A percentile compares a stretch with the other conserved stretches of the same genome.
These are phyloP conservation scores for Ploceus nigricollis DNA, from an alignment of 2,113 vertebrate genomes.

Conservation along the genomic window DNA sequence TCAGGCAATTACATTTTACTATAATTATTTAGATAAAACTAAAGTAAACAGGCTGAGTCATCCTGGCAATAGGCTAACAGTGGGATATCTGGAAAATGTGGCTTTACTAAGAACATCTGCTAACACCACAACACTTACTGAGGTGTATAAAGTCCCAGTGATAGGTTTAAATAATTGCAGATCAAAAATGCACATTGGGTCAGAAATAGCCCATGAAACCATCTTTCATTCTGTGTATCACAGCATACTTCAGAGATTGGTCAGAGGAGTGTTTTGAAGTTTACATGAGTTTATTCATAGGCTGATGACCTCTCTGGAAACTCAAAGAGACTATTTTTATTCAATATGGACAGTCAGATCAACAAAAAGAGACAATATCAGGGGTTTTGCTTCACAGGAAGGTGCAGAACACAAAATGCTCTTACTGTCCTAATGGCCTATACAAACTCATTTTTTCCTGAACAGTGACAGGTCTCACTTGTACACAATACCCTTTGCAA, in stretches of 20 bases:
- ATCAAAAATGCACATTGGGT: not conserved
- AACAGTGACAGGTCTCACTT: not conserved
- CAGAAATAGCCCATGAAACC: slow-evolving; percentile 8
- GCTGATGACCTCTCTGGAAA: not conserved
- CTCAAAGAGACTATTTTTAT: not conserved
- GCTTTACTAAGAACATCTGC: slow-evolving; percentile 35
- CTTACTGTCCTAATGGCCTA: not conserved
- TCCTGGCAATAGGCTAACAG: slow-evolving; percentile 13
- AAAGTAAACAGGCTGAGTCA: slow-evolving; percentile 50
- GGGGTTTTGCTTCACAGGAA: not conserved
- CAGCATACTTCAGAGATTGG: not conserved
- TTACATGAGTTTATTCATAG: not conserved
- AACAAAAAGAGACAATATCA: not conserved
- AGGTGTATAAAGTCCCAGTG: not conserved
- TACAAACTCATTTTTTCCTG: not conserved
- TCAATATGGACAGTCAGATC: not conserved
- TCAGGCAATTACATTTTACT: slow-evolving; percentile 43
- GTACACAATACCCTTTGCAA: not conserved
- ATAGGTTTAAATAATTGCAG: not conserved
- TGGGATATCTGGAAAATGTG: not conserved
- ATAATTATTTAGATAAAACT: slow-evolving; percentile 59
- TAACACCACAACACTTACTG: not conserved
- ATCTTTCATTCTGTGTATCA: not conserved
- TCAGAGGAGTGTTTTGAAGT: not conserved
- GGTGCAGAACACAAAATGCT: not conserved